Base-by-base conservation (phyloP, 1,140 invertebrate species). In the Bombus haemorrhoidalis region DNA sequence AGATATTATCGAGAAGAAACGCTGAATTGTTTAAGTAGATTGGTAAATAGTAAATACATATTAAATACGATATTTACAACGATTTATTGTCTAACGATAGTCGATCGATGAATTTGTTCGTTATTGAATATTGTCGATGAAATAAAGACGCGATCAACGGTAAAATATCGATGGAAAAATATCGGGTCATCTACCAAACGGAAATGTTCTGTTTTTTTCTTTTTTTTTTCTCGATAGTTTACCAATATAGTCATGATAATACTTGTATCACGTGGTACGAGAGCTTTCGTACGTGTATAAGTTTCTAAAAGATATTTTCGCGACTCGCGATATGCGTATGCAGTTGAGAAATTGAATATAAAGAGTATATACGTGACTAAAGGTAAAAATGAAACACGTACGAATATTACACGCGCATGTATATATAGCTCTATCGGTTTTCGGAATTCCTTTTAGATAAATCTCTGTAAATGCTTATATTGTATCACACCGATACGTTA, bases 401-500 rank as follows among this genome's bases (percentile, higher is more conserved):
- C 12, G 41, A 28, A 41, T n/a, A 43, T 15, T 15, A 28, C 9
- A 47, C n/a, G 25, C 18, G 8, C 41, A 76, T 15, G 4, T 59
- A 18, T 10, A 9, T 28, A n/a, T 8, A 34, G 5, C 18, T n/a
- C 1, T 57, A n/a, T 76, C 25, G 12, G 5, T 69, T n/a, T 28
- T n/a, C n/a, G 22, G 8, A 69, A 34, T 8, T 25, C 12, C 22
- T 37, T 37, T 41, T 47, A 28, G 18, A 12, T 18, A 72, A 72
- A 72, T 81, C 79, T 32, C 39, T 72, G 12, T n/a, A 68, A 39
- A 69, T 9, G 22, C 66, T 43, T 59, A 34, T 83, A 34, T 83
- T 83, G 53, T 83, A 77, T 83, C 57, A 39, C 57, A 25, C 4
- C 3, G 37, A 68, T 77, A 64, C 28, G 25, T 74, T 57, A 39